A percentile compares a stretch with the other conserved stretches of the same genome.
Conservation (phyloP, 64 coral and sea anemone species). For the Catalaphyllia jardinei region DNA sequence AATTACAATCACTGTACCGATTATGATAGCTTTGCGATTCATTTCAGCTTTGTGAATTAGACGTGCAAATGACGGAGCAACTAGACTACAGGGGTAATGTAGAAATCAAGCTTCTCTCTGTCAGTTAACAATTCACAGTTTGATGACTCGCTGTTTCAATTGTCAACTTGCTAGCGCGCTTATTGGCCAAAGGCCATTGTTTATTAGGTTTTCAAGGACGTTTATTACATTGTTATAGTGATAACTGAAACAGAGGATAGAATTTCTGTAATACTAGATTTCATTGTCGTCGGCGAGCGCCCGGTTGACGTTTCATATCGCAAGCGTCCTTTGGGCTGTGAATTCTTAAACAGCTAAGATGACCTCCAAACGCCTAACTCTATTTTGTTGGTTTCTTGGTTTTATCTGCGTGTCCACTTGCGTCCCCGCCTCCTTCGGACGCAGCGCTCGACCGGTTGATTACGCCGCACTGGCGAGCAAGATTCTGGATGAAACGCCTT, state of each 20-base stretch:
- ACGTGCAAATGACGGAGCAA: neutral
- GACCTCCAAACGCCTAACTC: neutral
- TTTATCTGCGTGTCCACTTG: constrained; percentile 25
- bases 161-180: neutral
- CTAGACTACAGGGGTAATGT: neutral
- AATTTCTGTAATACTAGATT: neutral
- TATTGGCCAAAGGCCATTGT: neutral
- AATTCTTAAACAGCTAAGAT: neutral
- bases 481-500: neutral
- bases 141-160: neutral
- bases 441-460: neutral
- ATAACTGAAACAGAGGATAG: neutral
- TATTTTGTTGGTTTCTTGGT: neutral
- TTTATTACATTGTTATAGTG: neutral
- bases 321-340: neutral
- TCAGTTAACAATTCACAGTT: neutral
- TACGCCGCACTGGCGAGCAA: constrained; percentile 5
- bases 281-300: neutral
- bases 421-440: neutral
- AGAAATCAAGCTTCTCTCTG: neutral
- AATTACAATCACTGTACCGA: constrained; percentile 2
- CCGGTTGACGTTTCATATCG: too few species aligned
- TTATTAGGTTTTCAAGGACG: neutral
- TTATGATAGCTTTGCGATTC: neutral
- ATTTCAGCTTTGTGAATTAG: neutral